Evolutionary conservation across 2,888 invertebrate genomes (phyloP).

Genomic region (Trichacis sp.): DNA sequence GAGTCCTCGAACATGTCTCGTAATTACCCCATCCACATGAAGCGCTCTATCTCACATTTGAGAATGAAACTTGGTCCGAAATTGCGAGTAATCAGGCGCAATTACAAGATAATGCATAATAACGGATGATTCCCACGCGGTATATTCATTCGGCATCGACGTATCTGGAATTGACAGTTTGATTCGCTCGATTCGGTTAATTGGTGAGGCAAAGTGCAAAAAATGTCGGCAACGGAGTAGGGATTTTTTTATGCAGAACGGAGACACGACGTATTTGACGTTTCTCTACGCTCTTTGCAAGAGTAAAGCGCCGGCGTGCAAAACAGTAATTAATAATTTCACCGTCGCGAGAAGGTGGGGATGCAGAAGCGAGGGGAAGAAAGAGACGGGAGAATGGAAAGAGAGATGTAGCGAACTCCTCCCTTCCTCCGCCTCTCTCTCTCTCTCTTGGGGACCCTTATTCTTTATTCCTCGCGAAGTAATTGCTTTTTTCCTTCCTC

Average conservation of each 20-base stretch:
- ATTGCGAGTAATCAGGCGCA: no score
- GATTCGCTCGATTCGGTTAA: not conserved
- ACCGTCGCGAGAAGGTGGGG: conserved; percentile 49
- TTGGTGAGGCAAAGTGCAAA: not conserved
- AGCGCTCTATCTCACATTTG: no score
- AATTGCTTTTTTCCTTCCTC: conserved; percentile 51
- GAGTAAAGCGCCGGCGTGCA: conserved; percentile 46
- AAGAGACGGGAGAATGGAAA: conserved; percentile 10
- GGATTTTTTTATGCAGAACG: not conserved
- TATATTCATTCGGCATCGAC: no score
- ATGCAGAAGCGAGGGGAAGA: conserved; percentile 20
- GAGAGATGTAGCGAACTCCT: not conserved
- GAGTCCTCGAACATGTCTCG: conserved; percentile 70
- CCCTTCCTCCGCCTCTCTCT: conserved; percentile 7
- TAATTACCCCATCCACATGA: no score
- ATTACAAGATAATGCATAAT: no score
- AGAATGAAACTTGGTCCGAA: no score
- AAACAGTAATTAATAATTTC: conserved; percentile 62
- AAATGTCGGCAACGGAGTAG: not conserved
- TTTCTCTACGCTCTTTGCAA: conserved; percentile 46
- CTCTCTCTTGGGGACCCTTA: conserved; percentile 8
- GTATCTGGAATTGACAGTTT: not conserved
- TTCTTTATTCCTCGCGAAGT: conserved; percentile 26
- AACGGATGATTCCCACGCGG: no score
- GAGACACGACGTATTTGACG: conserved; percentile 7